Evolutionary conservation across 1,140 invertebrate species (phyloP), one percentile per base, ranked within the genome.

Genomic region (Drosophila pallidifrons): DNA sequence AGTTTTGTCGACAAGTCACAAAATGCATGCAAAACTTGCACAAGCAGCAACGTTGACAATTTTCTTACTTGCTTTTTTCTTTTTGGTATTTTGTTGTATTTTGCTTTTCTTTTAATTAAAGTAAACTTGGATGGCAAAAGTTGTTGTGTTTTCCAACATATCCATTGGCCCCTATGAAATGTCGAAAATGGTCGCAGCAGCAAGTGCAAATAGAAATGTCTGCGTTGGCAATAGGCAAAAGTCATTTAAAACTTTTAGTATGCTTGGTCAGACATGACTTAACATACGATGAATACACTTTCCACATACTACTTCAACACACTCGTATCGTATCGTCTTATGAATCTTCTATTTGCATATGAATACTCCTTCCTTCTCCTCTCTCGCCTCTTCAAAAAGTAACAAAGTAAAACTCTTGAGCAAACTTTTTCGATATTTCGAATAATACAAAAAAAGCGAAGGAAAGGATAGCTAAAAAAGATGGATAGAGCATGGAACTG

Each of bases 341-440:
- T 10, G 4, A 32, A 60, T 60, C 43, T 60, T 46, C 30, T 3
- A 38, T 38, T 30, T 32, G 35, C 7, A 45, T 60, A 58, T 63
- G 46, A n/a, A 13, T n/a, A 20, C 20, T 7, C n/a, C 30, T 13
- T n/a, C 16, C 52, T 25, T 20, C 16, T 51, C 13, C 16, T 41
- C 10, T 3, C 13, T 6, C 32, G 6, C 10, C 10, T 8, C 13
- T 11, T 6, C 13, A 43, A 13, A 45, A 45, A 57, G 67, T 35
- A 49, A 68, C 65, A 55, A 69, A 74, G 54, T 71, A 35, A 49
- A 74, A 74, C 47, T 71, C 63, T 65, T 67, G 69, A 57, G 59
- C 67, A 83, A 87, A 88, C 73, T 88, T 88, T 88, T 89, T 75
- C 83, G 83, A 88, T 88, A 88, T 88, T 89, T 88, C 83, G 83